A percentile compares a stretch with the other conserved stretches of the same genome.
These are phyloP conservation scores for rabbit (Oryctolagus cuniculus) DNA, from an alignment of 2,113 vertebrate genomes.

Conservation along the genomic window DNA sequence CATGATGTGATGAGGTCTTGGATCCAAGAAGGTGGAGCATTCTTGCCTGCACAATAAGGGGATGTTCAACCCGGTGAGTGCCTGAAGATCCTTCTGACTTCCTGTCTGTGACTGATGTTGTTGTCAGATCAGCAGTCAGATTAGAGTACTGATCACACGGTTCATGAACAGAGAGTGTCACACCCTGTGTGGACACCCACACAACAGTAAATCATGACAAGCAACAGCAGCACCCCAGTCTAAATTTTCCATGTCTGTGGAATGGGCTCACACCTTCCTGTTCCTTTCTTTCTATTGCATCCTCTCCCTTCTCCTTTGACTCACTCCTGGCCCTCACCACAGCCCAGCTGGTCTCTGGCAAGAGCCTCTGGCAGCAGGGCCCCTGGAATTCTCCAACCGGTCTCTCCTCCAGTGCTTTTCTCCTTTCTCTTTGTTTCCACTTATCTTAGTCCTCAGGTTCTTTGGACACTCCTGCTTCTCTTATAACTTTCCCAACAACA, in stretches of 20 bases:
- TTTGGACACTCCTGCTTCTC: conserved; percentile 45
- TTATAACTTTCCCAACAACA: neutral
- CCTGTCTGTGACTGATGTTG: neutral
- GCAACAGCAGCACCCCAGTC: neutral
- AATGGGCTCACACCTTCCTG: neutral
- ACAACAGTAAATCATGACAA: neutral
- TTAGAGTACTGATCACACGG: neutral
- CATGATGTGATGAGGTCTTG: neutral
- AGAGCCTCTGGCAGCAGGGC: neutral
- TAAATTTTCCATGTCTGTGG: neutral
- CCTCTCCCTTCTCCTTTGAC: neutral
- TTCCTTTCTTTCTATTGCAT: neutral
- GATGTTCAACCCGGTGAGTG: neutral
- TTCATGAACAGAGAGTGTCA: neutral
- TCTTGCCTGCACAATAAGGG: neutral
- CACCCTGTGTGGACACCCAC: neutral
- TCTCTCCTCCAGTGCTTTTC: neutral
- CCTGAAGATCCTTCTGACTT: neutral
- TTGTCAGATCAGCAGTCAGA: neutral
- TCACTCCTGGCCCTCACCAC: neutral
- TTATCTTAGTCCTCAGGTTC: neutral
- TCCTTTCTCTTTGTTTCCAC: neutral
- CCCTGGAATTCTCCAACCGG: neutral
- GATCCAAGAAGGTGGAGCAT: neutral
- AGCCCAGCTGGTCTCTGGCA: neutral